A percentile compares a stretch with the other conserved stretches of the same genome.
Conservation (phyloP, 2,797 vertebrate species). For the Spinus pinus region DNA sequence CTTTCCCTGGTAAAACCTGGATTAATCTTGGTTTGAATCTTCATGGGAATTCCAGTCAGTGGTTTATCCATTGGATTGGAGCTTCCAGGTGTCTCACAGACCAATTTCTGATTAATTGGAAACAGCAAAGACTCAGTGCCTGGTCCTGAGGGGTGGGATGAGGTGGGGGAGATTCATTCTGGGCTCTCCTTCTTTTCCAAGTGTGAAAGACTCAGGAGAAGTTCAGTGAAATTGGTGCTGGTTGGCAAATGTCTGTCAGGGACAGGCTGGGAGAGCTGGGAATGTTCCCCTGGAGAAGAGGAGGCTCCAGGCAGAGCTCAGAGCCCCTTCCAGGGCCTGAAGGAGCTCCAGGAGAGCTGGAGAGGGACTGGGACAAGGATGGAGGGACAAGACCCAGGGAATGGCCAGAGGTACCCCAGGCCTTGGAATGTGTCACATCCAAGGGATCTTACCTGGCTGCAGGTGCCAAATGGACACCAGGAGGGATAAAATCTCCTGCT, state of each 20-base stretch:
- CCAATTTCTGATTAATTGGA: accelerated
- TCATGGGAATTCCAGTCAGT: accelerated
- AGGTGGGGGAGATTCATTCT: not conserved
- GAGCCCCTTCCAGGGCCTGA: accelerated
- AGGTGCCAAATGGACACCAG: accelerated
- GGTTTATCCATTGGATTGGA: not conserved
- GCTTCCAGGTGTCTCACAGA: not conserved
- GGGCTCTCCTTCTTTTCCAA: not conserved
- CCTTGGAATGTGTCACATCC: not conserved
- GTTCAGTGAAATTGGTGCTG: accelerated
- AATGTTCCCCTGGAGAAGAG: not conserved
- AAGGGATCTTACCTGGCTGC: not conserved
- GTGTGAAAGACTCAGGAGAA: accelerated
- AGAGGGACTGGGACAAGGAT: accelerated
- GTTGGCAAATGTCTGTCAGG: not conserved
- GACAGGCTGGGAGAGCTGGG: not conserved
- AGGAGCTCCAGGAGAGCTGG: not conserved
- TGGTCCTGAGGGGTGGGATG: not conserved
- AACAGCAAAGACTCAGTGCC: accelerated
- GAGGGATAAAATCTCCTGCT: not conserved
- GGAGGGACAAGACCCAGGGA: not conserved
- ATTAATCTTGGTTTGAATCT: not conserved
- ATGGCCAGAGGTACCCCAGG: not conserved
- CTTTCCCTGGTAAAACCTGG: not conserved
- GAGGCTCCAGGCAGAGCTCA: accelerated